Evolutionary conservation across 1,140 invertebrate genomes (phyloP), one percentile per base, ranked within the genome.

Genomic region (Heliconius hewitsoni): DNA sequence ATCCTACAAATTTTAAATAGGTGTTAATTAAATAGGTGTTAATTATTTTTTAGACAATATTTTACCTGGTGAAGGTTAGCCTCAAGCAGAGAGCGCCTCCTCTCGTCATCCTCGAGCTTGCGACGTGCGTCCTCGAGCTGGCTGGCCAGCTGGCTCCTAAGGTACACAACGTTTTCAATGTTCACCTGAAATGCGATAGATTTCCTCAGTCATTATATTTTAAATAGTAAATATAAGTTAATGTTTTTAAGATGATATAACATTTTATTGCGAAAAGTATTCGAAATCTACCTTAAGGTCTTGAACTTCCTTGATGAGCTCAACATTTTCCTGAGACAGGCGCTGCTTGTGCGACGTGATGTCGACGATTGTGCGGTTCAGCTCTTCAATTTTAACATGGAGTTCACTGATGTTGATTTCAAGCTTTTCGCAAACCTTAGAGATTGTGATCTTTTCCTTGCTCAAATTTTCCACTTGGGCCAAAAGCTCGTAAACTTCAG

Each of bases 401-500:
- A 98, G 95, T 93, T 99, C 98, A 86, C 96, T 97, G 88, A 99
- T 97, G 85, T 96, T 96, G 84, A 99, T 95, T 94, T 99, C 98
- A 82, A 99, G 95, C 93, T 97, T 98, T 95, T 99, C 98, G 80
- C 97, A 97, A 79, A 97, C 97, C 95, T 99, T 99, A 79, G 97
- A 95, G 80, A 97, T 97, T 82, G 97, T 95, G 83, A 98, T 91
- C 95, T 98, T 98, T 89, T 99, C 98, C 95, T 99, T 99, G 95
- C 97, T 98, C 85, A 98, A 96, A 86, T 96, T 97, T 95, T 99
- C 98, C 87, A 99, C 96, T 96, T 99, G 98, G 82, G 98, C 96
- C 89, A 99, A 96, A 82, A 99, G 96, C 95, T 99, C 98, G 95
- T 98, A 99, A 46, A 99, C 97, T 96, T 99, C 98, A 89, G 97